A percentile compares a stretch with the other conserved stretches of the same genome.
phyloP scores from a whole-genome alignment of 2,888 invertebrate species.

The Sinodicranocentrus sp. region DNA sequence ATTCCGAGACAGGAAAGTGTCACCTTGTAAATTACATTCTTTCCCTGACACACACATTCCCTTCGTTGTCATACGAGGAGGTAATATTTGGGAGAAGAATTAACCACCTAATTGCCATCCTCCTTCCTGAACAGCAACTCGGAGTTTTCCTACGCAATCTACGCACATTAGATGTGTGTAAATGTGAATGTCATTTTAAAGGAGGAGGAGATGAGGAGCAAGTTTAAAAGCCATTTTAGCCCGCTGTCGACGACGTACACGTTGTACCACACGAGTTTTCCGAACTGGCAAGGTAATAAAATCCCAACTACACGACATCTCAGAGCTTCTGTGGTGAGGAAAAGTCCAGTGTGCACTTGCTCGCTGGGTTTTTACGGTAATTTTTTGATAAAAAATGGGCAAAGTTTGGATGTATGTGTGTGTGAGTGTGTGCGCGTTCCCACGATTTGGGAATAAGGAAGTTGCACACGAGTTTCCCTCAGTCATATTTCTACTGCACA shows the following conservation, averaged over 20 bases:
- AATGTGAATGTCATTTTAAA: conserved; percentile 14
- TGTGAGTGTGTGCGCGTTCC: conserved; percentile 54
- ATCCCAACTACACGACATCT: conserved; percentile 32
- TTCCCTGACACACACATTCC: conserved; percentile 8
- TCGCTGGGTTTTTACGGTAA: conserved; percentile 19
- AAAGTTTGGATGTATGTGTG: too few species aligned
- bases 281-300: conserved; percentile 11
- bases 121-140: conserved; percentile 40
- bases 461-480: background rate
- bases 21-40: conserved; percentile 67
- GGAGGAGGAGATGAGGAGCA: conserved; percentile 5
- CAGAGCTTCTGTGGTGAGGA: conserved; percentile 20
- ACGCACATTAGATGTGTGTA: too few species aligned
- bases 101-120: conserved; percentile 63
- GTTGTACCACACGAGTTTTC: too few species aligned
- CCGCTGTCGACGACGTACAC: conserved; percentile 55
- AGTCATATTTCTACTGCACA: background rate
- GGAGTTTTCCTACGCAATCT: conserved; percentile 35
- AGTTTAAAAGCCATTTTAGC: conserved; percentile 59
- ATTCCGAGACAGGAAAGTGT: conserved; percentile 60
- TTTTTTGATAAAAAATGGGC: conserved; percentile 55
- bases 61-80: background rate
- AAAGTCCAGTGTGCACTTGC: too few species aligned
- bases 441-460: conserved; percentile 31
- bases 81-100: conserved; percentile 45